These are phyloP conservation scores for Callospermophilus lateralis DNA, from an alignment of 2,113 vertebrate species.

Conservation along the genomic window DNA sequence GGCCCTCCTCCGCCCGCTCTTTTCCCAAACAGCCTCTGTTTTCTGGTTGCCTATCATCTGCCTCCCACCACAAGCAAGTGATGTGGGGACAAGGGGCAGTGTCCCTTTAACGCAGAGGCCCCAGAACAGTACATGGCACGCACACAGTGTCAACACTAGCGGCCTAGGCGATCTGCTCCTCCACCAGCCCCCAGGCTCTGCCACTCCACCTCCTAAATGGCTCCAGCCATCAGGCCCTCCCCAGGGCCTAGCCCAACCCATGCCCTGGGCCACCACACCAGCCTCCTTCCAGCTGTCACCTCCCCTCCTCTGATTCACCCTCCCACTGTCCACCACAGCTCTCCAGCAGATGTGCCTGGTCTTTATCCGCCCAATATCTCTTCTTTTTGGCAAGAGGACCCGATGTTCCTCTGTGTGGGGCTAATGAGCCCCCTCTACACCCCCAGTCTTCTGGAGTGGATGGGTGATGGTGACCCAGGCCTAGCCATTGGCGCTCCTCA, in stretches of 20 bases:
- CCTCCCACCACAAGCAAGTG: not conserved
- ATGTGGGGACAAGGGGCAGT: not conserved
- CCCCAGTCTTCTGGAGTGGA: not conserved
- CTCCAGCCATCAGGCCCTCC: not conserved
- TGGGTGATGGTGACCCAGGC: not conserved
- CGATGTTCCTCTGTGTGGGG: not conserved
- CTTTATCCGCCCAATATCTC: not conserved
- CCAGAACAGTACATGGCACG: too few species aligned
- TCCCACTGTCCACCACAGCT: not conserved
- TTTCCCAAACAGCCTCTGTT: not conserved
- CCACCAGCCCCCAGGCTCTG: not conserved
- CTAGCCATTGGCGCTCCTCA: not conserved
- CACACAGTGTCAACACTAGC: too few species aligned
- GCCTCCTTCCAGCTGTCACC: not conserved
- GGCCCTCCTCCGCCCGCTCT: too few species aligned
- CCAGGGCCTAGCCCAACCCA: rapidly evolving
- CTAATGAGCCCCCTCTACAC: not conserved
- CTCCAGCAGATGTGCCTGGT: not conserved
- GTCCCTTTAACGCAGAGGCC: not conserved
- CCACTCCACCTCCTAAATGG: not conserved
- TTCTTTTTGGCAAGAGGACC: not conserved
- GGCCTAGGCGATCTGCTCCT: too few species aligned
- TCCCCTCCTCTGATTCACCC: not conserved
- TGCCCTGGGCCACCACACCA: rapidly evolving
- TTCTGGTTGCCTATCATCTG: rapidly evolving